Conservation (phyloP, 2,113 vertebrate species). For the Chloroceryle aenea region DNA sequence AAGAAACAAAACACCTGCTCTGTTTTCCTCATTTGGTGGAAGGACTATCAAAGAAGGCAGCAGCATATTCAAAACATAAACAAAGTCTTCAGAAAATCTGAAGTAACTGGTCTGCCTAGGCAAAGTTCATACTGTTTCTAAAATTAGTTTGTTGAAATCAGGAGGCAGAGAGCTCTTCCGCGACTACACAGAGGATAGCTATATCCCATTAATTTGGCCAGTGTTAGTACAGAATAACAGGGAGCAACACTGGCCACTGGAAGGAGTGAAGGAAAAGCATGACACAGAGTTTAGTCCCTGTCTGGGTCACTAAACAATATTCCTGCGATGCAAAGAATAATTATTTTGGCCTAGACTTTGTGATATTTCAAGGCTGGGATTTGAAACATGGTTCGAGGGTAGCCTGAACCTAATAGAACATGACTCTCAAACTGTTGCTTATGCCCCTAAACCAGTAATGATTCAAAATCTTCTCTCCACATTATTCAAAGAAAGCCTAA, state of each 20-base stretch:
- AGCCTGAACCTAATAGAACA: neutral
- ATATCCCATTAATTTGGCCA: neutral
- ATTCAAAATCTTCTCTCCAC: slow-evolving; percentile 50
- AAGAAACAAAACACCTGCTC: neutral
- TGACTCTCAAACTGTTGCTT: neutral
- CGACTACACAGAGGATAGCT: neutral
- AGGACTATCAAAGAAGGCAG: neutral
- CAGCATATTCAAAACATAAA: neutral
- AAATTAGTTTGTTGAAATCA: neutral
- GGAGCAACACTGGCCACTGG: neutral
- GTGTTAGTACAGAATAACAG: neutral
- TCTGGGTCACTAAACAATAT: neutral
- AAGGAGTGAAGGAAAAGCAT: neutral
- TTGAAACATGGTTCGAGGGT: neutral
- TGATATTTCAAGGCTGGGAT: neutral
- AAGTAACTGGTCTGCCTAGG: neutral
- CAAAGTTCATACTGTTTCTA: neutral
- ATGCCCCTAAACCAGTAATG: neutral
- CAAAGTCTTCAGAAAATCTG: neutral
- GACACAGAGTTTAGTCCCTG: neutral
- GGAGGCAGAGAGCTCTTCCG: neutral
- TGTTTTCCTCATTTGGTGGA: neutral
- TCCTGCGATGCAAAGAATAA: neutral
- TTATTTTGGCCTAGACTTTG: neutral
- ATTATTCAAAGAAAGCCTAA: slow-evolving; percentile 1